Base-by-base conservation (phyloP, 2,888 invertebrate species). In the Dexiosoma caninum region DNA sequence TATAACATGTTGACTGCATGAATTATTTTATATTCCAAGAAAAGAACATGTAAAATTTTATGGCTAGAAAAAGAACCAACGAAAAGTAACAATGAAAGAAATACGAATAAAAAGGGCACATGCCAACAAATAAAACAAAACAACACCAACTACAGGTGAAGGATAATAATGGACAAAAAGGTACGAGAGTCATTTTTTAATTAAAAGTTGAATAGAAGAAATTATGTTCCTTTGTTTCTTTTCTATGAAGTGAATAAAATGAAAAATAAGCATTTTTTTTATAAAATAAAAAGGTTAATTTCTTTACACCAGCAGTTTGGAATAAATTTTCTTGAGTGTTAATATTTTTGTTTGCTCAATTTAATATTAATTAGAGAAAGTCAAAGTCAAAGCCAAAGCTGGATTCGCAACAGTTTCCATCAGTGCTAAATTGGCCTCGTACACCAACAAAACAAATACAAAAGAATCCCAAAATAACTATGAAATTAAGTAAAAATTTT, bases 111-210 rank as follows among this genome's bases (percentile, higher is more conserved):
- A 32, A 53, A 53, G 21, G 14, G n/a, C 10, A 37, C 14, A 62
- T 35, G n/a, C n/a, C n/a, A 27, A 27, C 27, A 27, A 27, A 27
- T 27, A 27, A n/a, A 59, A 23, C 23, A 44, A 60, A 14, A 42
- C 16, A 27, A 78, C 59, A 53, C n/a, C n/a, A n/a, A n/a, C n/a
- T 53, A 40, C 67, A 57, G 66, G 44, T 62, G 7, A 37, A 53
- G 23, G 30, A 40, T 67, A 37, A 23, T 53, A 55, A 27, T 44
- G 23, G 3, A 10, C 16, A 35, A 35, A 51, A 19, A 19, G 12
- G 14, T 21, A 70, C 60, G 40, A 49, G 40, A 30, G 44, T 30
- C 30, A 14, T 30, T 12, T 14, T 51, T 30, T 9, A 51, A 30
- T 30, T 2, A 55, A n/a, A n/a, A n/a, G n/a, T n/a, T n/a, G n/a